Evolutionary conservation across 2,888 invertebrate species (phyloP).

Genomic region (Trileptium ribeirensis): DNA sequence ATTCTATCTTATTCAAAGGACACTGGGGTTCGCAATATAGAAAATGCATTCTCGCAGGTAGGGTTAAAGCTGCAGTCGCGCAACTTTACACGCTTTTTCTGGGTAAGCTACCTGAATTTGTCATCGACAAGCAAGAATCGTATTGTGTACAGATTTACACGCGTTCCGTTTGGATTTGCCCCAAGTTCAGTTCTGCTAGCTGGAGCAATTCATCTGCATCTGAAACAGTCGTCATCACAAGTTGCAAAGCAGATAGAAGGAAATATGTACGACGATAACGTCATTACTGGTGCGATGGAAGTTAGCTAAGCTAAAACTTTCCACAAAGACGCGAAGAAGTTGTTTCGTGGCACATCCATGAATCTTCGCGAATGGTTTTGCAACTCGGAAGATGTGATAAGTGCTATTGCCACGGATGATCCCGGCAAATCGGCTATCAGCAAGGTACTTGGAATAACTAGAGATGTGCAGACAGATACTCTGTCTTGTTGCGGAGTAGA

Average conservation of each 20-base stretch:
- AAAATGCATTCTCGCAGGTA: constrained; percentile 32
- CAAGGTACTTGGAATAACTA: background rate
- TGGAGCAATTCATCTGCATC: constrained; percentile 26
- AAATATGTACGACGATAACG: constrained; percentile 9
- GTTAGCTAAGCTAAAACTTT: background rate
- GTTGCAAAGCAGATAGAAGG: background rate
- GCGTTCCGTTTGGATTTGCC: constrained; percentile 36
- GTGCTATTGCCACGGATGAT: background rate
- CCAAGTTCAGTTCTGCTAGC: constrained; percentile 32
- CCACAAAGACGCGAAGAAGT: background rate
- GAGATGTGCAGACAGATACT: background rate
- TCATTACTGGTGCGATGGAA: background rate
- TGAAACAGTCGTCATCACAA: background rate
- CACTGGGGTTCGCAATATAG: constrained; percentile 16
- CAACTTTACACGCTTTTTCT: constrained; percentile 20
- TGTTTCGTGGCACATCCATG: background rate
- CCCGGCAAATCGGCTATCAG: background rate
- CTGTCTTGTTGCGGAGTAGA: background rate
- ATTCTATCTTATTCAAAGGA: background rate
- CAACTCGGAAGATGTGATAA: background rate
- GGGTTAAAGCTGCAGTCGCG: constrained; percentile 27
- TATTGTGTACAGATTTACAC: constrained; percentile 27
- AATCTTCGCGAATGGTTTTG: background rate
- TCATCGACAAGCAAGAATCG: constrained; percentile 29
- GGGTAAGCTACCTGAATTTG: background rate